Evolutionary conservation across 2,888 invertebrate genomes (phyloP), one percentile per base, ranked within the genome.

Genomic region (Coleophora deauratella): DNA sequence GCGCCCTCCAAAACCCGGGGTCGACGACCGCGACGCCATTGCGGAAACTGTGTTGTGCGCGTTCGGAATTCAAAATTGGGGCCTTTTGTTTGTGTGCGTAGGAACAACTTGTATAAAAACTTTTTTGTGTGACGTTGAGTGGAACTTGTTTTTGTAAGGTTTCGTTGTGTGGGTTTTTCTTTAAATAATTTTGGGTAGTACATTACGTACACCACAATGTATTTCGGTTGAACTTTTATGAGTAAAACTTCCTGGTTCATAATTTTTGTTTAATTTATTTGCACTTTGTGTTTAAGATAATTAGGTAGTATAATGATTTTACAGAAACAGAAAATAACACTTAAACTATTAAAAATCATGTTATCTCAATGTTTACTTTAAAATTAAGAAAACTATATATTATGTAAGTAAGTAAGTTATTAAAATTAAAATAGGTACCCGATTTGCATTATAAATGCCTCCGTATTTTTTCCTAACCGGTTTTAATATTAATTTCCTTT

Each of bases 31-130:
- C 72, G 73, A 67, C 67, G 73, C 75, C 76, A 76, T 73, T 66
- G 72, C 80, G 80, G 82, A 80, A 81, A 82, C 79, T 77, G 80
- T 73, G 76, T 57, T 78, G 74, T 68, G 70, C 80, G 81, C 81
- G 80, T 64, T 70, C 72, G 70, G 84, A 82, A 82, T 85, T 75
- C 74, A 35, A 73, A 84, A 82, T 84, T 82, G 80, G 79, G 80
- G 67, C 63, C 65, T 65, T 58, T 54, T 58, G 58, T 61, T 43
- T 62, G 77, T 80, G 76, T 78, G 78, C 60, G 76, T 72, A 52
- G 41, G 47, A 49, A 59, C 30, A 21, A 4, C 21, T 21, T 21
- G 21, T 21, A 21, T 21, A 21, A 21, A 21, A 21, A 21, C 21
- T 21, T 21, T 21, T 21, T 21, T 21, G 21, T 21, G 21, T 21